phyloP scores from a whole-genome alignment of 2,888 invertebrate species.

The Noctua janthe region DNA sequence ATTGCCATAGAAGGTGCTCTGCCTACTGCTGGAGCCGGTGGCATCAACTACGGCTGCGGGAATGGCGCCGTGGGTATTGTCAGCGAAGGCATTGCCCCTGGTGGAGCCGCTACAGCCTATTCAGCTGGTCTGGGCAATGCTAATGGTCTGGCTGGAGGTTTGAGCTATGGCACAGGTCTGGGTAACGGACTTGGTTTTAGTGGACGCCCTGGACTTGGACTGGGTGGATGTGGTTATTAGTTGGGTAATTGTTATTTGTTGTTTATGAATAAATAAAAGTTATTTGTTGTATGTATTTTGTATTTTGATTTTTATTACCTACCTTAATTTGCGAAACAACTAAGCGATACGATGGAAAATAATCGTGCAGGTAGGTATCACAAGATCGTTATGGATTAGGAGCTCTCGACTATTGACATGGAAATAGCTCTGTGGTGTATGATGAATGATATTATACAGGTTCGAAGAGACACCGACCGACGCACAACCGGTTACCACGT shows the following conservation, averaged over 20 bases:
- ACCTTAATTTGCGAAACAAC: not conserved
- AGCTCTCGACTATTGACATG: not conserved
- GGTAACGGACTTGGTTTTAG: conserved; percentile 38
- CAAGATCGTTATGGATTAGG: not conserved
- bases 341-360: not conserved
- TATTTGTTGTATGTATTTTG: conserved; percentile 15
- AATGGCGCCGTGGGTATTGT: conserved; percentile 73
- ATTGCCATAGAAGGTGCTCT: conserved; percentile 68
- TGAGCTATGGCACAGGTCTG: conserved; percentile 32
- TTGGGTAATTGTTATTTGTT: conserved; percentile 27
- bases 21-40: conserved; percentile 72
- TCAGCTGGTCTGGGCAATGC: conserved; percentile 32
- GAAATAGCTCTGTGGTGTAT: not conserved
- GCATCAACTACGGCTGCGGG: conserved; percentile 75
- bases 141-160: conserved; percentile 30
- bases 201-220: conserved; percentile 39
- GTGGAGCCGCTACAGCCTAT: conserved; percentile 11
- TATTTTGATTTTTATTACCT: conserved; percentile 21
- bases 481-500: no score
- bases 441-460: not conserved
- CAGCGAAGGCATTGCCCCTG: conserved; percentile 60
- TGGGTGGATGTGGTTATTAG: conserved; percentile 51
- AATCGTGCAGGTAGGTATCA: not conserved
- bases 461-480: no score
- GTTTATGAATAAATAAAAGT: conserved; percentile 41